Percentiles rank a stretch among this genome's conserved stretches.
Conservation (phyloP, 1,140 invertebrate species). For the Apolygus lucorum region DNA sequence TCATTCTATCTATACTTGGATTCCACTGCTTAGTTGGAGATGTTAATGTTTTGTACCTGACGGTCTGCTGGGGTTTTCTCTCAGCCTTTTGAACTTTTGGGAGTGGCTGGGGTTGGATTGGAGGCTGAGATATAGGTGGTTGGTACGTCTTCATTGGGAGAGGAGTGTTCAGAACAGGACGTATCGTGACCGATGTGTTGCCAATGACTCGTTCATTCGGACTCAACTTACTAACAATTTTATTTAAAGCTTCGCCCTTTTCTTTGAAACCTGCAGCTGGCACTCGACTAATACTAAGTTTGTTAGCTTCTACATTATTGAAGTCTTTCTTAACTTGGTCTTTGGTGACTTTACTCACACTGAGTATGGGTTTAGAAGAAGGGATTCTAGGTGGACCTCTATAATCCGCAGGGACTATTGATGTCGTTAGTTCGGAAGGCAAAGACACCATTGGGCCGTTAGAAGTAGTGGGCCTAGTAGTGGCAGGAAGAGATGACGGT, state of each 20-base stretch:
- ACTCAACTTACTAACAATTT: constrained; percentile 27
- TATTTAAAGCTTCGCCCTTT: constrained; percentile 24
- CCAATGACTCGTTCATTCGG: constrained; percentile 28
- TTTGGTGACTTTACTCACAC: constrained; percentile 26
- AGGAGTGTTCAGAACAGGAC: constrained; percentile 18
- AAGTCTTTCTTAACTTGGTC: constrained; percentile 23
- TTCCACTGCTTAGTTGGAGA: constrained; percentile 51
- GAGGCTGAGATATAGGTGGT: constrained; percentile 12
- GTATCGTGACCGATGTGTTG: constrained; percentile 27
- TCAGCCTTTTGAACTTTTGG: constrained; percentile 18
- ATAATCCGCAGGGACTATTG: constrained; percentile 12
- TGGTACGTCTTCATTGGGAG: constrained; percentile 7
- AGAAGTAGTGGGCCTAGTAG: not conserved
- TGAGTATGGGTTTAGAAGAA: constrained; percentile 20
- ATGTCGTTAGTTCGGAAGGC: constrained; percentile 16
- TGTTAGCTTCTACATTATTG: constrained; percentile 25
- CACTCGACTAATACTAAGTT: constrained; percentile 27
- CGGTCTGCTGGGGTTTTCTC: constrained; percentile 30
- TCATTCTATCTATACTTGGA: constrained; percentile 46
- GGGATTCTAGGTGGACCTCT: not conserved
- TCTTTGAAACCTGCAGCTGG: constrained; percentile 7
- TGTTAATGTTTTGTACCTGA: constrained; percentile 48
- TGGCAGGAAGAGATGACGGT: not conserved
- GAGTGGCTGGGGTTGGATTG: not conserved
- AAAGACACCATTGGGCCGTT: constrained; percentile 16